phyloP scores from a whole-genome alignment of 2,888 invertebrate species.

The Idaea aversata region DNA sequence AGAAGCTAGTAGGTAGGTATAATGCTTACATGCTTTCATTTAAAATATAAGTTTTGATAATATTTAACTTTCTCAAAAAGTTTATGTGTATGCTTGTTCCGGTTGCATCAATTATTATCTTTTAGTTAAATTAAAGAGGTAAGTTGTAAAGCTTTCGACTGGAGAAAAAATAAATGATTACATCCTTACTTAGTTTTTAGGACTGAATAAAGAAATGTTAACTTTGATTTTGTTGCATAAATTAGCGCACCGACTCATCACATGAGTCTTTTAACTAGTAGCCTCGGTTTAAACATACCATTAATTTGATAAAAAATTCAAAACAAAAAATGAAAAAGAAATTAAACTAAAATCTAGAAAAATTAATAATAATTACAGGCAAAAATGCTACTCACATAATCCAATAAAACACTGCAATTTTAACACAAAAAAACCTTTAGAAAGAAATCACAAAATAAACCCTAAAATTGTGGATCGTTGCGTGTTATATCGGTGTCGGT shows the following conservation, averaged over 20 bases:
- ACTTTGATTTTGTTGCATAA: too few species aligned
- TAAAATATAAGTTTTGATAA: background rate
- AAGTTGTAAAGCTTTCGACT: too few species aligned
- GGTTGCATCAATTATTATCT: too few species aligned
- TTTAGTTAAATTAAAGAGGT: too few species aligned
- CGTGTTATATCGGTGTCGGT: background rate
- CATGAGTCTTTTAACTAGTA: too few species aligned
- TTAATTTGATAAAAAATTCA: too few species aligned
- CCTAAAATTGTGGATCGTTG: background rate
- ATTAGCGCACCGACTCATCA: too few species aligned
- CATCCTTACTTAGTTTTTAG: too few species aligned
- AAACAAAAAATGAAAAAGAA: background rate
- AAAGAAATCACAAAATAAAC: background rate
- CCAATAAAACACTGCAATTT: background rate
- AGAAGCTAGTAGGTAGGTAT: background rate
- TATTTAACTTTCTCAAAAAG: background rate
- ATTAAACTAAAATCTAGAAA: background rate
- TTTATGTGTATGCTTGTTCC: too few species aligned
- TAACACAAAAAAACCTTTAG: background rate
- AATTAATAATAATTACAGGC: background rate
- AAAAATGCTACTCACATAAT: background rate
- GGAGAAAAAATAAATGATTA: too few species aligned
- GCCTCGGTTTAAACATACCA: too few species aligned
- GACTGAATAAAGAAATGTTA: too few species aligned
- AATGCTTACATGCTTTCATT: background rate